Evolutionary conservation across 2,888 invertebrate species (phyloP), one percentile per base, ranked within the genome.

Genomic region (Tridacna crocea): DNA sequence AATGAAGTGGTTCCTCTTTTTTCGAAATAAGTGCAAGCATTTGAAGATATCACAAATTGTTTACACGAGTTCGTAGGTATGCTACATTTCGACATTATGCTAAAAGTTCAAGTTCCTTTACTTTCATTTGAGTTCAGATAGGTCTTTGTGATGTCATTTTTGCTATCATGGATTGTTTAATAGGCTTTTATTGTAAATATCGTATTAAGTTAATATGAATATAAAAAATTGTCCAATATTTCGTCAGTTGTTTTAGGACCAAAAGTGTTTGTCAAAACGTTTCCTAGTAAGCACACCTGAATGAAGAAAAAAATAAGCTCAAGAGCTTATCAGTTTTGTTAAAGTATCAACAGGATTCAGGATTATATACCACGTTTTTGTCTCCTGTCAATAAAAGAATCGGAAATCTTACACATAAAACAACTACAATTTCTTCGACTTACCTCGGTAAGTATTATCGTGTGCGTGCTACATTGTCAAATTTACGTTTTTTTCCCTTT

Each of bases 391-490:
- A 55, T 36, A 70, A 70, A 17, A n/a, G 24, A 24, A 51, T 70
- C 47, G 70, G 70, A 51, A 51, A 24, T 13, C 24, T 51, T 51
- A 24, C 47, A 70, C 22, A 17, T 51, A 70, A 26, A 24, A 55
- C 26, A 55, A 3, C 73, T 19, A n/a, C 55, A 63, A 36, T 27
- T 65, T 36, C 72, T 75, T 77, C 79, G 72, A 75, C 83, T 83
- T 83, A 80, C 79, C 76, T 74, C 79, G 84, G 84, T 84, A 75
- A 84, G 84, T 84, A 84, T 79, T 46, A 63, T 55, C 61, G 84
- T 82, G 84, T 84, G 84, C 81, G 84, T 84, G 84, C 84, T 84
- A 84, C 84, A 84, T 84, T 84, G 84, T 84, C 84, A 84, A 84
- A 84, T 82, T 79, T 72, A 65, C 72, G 79, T 79, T 76, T 75